These are phyloP conservation scores for Otis tarda DNA, from an alignment of 2,113 vertebrate species.

Conservation along the genomic window DNA sequence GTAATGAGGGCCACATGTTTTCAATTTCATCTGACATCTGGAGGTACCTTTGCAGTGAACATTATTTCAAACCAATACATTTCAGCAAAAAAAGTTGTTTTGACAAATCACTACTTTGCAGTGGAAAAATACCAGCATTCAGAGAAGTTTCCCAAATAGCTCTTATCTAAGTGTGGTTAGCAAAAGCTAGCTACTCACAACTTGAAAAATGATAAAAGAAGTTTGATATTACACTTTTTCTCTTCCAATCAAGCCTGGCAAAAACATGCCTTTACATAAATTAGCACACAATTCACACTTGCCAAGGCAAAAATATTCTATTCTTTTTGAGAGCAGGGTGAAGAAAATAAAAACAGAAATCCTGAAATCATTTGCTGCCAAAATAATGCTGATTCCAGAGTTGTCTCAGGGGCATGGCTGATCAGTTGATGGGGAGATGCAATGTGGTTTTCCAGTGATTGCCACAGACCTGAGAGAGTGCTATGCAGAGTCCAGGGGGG, in stretches of 20 bases:
- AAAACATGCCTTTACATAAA: neutral
- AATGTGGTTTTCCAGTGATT: neutral
- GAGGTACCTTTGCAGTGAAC: neutral
- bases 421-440: neutral
- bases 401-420: neutral
- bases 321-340: neutral
- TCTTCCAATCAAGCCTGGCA: neutral
- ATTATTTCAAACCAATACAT: neutral
- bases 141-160: neutral
- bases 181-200: neutral
- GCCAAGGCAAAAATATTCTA: neutral
- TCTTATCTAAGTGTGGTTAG: neutral
- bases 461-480: neutral
- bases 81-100: neutral
- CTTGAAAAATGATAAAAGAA: neutral
- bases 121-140: neutral
- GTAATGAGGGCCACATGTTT: neutral
- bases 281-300: neutral
- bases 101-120: neutral
- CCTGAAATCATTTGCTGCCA: neutral
- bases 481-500: too few relatives aligned
- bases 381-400: neutral
- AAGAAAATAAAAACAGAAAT: neutral
- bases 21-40: neutral
- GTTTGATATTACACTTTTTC: neutral